Conservation (phyloP, 2,888 invertebrate species). For the Oscheius onirici region DNA sequence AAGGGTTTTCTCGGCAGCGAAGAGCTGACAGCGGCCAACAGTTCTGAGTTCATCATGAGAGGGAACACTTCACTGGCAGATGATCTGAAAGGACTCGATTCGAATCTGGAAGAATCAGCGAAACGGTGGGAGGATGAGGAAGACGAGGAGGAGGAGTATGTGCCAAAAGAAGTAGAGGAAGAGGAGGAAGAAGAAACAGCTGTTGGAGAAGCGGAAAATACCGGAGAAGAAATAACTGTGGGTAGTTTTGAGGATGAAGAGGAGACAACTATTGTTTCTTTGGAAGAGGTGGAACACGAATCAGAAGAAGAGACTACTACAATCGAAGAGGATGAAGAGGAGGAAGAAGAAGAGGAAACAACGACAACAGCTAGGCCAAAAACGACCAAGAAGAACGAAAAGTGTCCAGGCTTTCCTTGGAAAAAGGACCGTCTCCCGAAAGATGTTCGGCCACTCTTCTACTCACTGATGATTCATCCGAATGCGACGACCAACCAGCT, state of each 20-base stretch:
- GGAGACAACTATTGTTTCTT: neutral
- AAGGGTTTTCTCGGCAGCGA: conserved; percentile 9
- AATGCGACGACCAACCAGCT: conserved; percentile 46
- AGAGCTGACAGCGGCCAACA: neutral
- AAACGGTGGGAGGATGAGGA: neutral
- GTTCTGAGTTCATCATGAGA: neutral
- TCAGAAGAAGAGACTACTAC: neutral
- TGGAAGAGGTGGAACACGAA: neutral
- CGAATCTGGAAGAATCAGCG: neutral
- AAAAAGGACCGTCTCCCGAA: conserved; percentile 71
- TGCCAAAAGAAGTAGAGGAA: neutral
- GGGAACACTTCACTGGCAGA: neutral
- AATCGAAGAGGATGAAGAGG: neutral
- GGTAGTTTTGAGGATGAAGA: neutral
- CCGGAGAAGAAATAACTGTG: too few species aligned
- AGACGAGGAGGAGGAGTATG: neutral
- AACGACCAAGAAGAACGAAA: neutral
- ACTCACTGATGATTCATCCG: conserved; percentile 57
- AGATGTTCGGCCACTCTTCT: conserved; percentile 64
- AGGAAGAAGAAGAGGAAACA: neutral
- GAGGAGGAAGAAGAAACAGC: neutral
- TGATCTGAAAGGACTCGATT: neutral
- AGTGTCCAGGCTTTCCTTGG: conserved; percentile 70
- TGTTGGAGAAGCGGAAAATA: too few species aligned
- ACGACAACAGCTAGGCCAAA: neutral